These are phyloP conservation scores for Drosophila anomelani DNA, from an alignment of 2,888 invertebrate genomes.

Conservation along the genomic window DNA sequence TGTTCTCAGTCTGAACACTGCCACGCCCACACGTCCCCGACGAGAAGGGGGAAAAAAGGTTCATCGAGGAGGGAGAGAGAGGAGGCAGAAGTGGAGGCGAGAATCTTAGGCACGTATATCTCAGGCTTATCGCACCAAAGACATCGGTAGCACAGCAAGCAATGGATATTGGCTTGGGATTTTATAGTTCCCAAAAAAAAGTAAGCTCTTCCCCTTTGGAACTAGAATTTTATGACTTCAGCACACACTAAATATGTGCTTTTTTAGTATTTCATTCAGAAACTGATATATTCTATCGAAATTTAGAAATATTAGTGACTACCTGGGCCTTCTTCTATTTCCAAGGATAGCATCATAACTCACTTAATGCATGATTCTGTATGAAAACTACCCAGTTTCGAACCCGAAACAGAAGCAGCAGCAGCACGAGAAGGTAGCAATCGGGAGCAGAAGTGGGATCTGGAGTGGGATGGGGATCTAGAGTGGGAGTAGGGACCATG, in stretches of 20 bases:
- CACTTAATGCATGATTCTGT: neutral
- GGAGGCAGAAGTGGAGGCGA: neutral
- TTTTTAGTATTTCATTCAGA: neutral
- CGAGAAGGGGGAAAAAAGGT: neutral
- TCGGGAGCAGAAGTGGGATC: slow-evolving; percentile 1
- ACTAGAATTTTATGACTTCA: neutral
- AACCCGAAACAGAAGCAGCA: slow-evolving; percentile 14
- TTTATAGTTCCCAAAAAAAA: neutral
- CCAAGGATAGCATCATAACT: neutral
- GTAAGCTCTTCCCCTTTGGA: neutral
- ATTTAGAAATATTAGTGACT: neutral
- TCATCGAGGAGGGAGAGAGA: neutral
- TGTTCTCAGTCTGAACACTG: slow-evolving; percentile 30
- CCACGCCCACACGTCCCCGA: slow-evolving; percentile 37
- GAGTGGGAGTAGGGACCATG: slow-evolving; percentile 1
- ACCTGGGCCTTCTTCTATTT: neutral
- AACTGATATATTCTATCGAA: neutral
- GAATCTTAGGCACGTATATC: slow-evolving; percentile 62
- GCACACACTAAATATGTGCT: neutral
- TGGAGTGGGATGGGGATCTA: neutral
- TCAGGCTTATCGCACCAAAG: slow-evolving; percentile 60
- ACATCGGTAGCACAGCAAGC: slow-evolving; percentile 46
- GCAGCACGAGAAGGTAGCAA: slow-evolving; percentile 4
- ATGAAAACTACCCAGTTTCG: neutral
- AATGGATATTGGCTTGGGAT: neutral